Base-by-base conservation (phyloP, 1,140 invertebrate genomes). In the Polypedilum vanderplanki region DNA sequence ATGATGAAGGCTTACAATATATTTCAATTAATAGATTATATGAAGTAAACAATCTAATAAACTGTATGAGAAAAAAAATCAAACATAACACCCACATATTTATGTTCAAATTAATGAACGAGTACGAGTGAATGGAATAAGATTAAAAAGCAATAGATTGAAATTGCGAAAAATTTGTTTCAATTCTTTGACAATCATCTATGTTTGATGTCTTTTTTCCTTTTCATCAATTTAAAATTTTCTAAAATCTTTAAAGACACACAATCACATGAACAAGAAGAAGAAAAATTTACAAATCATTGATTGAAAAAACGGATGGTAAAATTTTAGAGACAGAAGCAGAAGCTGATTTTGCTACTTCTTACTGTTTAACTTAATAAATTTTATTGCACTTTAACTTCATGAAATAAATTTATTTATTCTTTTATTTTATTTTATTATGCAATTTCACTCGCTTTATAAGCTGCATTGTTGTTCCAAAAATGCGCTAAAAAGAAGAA, bases 91-190 rank as follows among this genome's bases (percentile, higher is more conserved):
- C 46, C 46, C 46, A 57, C 46, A 57, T 4, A 15, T 57, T 57
- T 12, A 57, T 15, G 46, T n/a, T 57, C 4, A n/a, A 57, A 15
- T n/a, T 57, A 57, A 57, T 57, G 46, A 57, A n/a, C 46, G 46
- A 15, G 15, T 1, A 9, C 1, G 41, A 46, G 41, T 46, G 41
- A 57, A 15, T 57, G 46, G 10, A 57, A 57, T 8, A 15, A 57
- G 46, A 57, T 57, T 57, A n/a, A 57, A 15, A 57, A 57, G 46
- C 46, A n/a, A 57, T 57, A n/a, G 12, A 57, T 57, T 57, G 46
- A 57, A 57, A 57, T 57, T 57, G 46, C 46, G 46, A 57, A 57
- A 57, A 46, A 57, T n/a, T n/a, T 57, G 12, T 57, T 12, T 57
- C n/a, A 57, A n/a, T 57, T n/a, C 15, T 57, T 8, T 15, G 46